Percentiles rank a stretch among this genome's conserved stretches.
Conservation (phyloP, 2,797 vertebrate species). For the Gymnopithys bicolor region DNA sequence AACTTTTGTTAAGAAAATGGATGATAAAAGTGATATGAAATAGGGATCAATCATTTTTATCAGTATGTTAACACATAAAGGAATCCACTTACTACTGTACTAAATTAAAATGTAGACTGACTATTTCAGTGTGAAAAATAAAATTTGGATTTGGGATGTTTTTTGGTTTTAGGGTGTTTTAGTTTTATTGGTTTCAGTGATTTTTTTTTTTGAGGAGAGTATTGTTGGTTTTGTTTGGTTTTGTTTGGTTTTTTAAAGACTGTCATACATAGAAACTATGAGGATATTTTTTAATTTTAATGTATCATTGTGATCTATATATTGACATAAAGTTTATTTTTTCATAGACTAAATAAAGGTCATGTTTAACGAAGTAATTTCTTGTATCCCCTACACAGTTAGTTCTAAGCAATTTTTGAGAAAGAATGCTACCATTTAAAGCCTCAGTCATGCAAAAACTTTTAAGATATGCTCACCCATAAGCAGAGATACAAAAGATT, state of each 20-base stretch:
- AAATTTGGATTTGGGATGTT: not conserved
- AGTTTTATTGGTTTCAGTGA: not conserved
- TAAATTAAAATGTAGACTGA: not conserved
- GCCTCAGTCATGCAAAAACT: not conserved
- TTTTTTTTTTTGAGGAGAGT: not conserved
- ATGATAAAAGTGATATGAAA: not conserved
- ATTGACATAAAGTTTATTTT: not conserved
- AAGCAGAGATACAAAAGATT: not conserved
- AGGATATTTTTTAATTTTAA: not conserved
- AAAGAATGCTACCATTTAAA: not conserved
- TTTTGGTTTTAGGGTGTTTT: not conserved
- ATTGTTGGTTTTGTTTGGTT: not conserved
- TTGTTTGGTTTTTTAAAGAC: not conserved
- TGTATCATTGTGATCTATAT: not conserved
- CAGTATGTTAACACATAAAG: not conserved
- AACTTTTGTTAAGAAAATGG: constrained; percentile 19
- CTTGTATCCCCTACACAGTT: not conserved
- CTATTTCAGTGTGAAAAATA: not conserved
- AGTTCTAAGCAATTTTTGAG: not conserved
- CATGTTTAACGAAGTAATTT: not conserved
- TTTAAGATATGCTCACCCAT: not conserved
- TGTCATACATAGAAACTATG: not conserved
- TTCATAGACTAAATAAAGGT: not conserved
- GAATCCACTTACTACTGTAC: not conserved
- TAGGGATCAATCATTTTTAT: constrained; percentile 21